A percentile compares a stretch with the other conserved stretches of the same genome.
Conservation (phyloP, 2,113 vertebrate species). For the Lepisosteus osseus region DNA sequence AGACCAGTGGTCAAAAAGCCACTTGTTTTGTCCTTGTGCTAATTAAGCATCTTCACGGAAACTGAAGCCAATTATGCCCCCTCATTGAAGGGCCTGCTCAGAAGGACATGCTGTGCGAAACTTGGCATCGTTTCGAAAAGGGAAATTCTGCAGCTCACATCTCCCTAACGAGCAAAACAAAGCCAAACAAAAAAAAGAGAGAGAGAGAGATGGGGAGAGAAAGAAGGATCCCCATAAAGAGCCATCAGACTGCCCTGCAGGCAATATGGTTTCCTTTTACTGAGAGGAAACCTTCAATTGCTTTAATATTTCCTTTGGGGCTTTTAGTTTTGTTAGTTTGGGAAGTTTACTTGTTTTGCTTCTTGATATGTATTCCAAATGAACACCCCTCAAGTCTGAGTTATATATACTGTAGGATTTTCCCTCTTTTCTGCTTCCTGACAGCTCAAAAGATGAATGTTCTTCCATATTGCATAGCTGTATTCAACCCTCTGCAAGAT, state of each 20-base stretch:
- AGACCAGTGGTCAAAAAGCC: not conserved
- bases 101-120: not conserved
- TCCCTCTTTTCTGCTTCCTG: too few species aligned
- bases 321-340: not conserved
- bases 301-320: not conserved
- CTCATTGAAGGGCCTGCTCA: not conserved
- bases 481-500: too few species aligned
- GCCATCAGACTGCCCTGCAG: conserved; percentile 11
- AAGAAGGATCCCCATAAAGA: not conserved
- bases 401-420: too few species aligned
- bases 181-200: not conserved
- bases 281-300: conserved; percentile 32
- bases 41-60: conserved; percentile 3
- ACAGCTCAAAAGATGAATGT: too few species aligned
- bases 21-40: not conserved
- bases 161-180: not conserved
- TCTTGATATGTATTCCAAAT: too few species aligned
- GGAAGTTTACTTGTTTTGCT: not conserved
- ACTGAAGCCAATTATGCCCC: conserved; percentile 7
- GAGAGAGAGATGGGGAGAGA: too few species aligned
- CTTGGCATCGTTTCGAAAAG: not conserved
- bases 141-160: too few species aligned
- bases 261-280: conserved; percentile 26
- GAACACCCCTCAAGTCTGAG: too few species aligned
- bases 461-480: too few species aligned